Conservation (phyloP, 1,140 invertebrate species). For the Theocolax elegans region DNA sequence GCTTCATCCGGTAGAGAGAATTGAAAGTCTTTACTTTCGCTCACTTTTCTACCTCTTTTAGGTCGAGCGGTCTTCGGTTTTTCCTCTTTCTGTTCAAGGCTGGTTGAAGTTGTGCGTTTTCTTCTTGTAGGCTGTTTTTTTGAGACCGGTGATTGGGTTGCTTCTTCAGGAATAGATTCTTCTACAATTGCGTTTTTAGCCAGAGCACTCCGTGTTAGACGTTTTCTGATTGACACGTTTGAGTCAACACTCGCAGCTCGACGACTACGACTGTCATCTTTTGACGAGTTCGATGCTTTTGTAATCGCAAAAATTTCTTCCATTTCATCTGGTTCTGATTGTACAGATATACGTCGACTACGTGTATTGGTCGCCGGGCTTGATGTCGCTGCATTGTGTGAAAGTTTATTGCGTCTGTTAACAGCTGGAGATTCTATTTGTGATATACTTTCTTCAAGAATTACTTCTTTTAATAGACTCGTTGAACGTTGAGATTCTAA, state of each 20-base stretch:
- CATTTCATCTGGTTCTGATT: constrained; percentile 55
- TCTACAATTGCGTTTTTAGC: constrained; percentile 42
- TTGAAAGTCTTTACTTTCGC: constrained; percentile 42
- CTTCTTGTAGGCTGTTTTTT: constrained; percentile 36
- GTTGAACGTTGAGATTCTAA: constrained; percentile 39
- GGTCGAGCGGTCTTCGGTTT: constrained; percentile 21
- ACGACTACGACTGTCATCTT: constrained; percentile 41
- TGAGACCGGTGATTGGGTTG: background rate
- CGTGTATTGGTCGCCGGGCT: constrained; percentile 47
- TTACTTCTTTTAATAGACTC: constrained; percentile 47
- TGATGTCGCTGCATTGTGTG: background rate
- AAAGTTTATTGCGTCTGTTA: background rate
- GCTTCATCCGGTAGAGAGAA: constrained; percentile 52
- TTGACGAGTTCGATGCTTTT: constrained; percentile 3
- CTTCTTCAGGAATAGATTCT: constrained; percentile 44
- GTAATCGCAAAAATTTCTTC: constrained; percentile 46
- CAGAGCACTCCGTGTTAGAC: constrained; percentile 37
- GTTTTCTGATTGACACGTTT: constrained; percentile 15
- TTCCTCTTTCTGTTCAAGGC: constrained; percentile 33
- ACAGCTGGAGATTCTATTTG: background rate
- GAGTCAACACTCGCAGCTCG: constrained; percentile 55
- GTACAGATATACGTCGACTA: constrained; percentile 49
- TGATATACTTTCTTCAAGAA: constrained; percentile 41
- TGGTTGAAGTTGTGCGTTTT: constrained; percentile 44
- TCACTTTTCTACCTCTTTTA: constrained; percentile 45